phyloP scores from a whole-genome alignment of 2,113 vertebrate species.

The Acrocephalus arundinaceus region DNA sequence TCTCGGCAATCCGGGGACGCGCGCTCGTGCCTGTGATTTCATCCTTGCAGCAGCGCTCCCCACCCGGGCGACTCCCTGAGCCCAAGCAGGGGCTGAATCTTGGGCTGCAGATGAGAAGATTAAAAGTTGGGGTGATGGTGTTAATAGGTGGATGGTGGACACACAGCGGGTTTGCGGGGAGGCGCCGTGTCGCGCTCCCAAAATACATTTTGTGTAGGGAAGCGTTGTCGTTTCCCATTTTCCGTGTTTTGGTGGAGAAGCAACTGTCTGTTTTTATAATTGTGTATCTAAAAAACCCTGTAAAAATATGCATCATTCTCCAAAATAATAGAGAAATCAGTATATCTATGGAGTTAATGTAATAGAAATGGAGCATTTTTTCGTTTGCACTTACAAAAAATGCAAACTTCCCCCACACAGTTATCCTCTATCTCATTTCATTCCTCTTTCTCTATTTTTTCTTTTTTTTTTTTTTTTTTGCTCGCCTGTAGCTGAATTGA shows the following conservation, averaged over 20 bases:
- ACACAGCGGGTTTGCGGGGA: rapidly evolving
- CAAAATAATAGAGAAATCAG: background rate
- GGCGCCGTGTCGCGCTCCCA: background rate
- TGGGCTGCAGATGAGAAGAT: background rate
- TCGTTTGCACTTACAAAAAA: background rate
- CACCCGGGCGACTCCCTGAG: rapidly evolving
- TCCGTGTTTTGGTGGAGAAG: background rate
- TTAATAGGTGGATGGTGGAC: background rate
- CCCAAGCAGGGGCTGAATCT: background rate
- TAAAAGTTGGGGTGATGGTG: background rate
- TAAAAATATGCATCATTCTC: background rate
- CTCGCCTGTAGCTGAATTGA: background rate
- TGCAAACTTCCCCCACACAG: background rate
- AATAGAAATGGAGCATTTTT: background rate
- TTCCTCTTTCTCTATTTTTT: background rate
- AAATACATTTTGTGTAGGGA: background rate
- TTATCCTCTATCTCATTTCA: background rate
- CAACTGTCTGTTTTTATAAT: background rate
- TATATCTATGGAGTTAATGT: background rate
- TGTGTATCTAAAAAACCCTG: rapidly evolving
- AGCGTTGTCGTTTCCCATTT: rapidly evolving
- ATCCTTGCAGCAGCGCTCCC: background rate
- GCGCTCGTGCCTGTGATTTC: background rate
- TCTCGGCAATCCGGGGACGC: background rate
- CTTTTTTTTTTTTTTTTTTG: background rate